Evolutionary conservation across 2,113 vertebrate species (phyloP), one percentile per base, ranked within the genome.

Genomic region (Lampris incognitus): DNA sequence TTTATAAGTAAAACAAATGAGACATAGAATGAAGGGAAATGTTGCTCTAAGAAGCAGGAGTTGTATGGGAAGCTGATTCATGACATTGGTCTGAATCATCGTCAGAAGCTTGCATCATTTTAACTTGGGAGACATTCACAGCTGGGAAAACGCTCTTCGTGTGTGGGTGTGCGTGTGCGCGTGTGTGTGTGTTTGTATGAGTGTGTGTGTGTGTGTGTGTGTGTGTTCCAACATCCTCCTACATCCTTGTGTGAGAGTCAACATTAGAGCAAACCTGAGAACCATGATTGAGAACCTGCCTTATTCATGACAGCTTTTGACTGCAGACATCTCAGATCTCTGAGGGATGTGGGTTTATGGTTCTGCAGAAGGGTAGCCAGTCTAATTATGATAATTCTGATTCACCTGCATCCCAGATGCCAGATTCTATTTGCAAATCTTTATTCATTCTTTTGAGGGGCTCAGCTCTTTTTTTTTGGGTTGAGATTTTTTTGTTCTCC

Each of bases 391-490:
- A 38, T 39, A 49, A 44, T 44, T 55, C 4, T 66, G 40, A 73
- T 9, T 41, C 4, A 40, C 1, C 36, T 42, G 62, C 7, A 9
- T 48, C 61, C 70, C 55, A 63, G 37, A 9, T 56, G 59, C 57
- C 60, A 66, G 66, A 50, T 68, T 69, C 41, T 62, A 67, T 79
- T 74, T 83, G 74, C 69, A 66, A 68, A 51, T 48, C 40, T 24
- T 2, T 56, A 69, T 59, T 68, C 71, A 5, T 48, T 57, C 54
- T 44, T 64, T 52, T 58, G 60, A 76, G 64, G 48, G 7, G 9
- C 61, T 76, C n/a, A 66, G 64, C 63, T 80, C 24, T 80, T 84
- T 80, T 7, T 54, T 51, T 75, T 44, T 24, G 24, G 9, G 8
- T 11, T 8, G 7, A 3, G 5, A 2, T 44, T 57, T 44, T 49